A percentile compares a stretch with the other conserved stretches of the same genome.
phyloP scores from a whole-genome alignment of 2,113 vertebrate species.

The Chionodraco myersi region DNA sequence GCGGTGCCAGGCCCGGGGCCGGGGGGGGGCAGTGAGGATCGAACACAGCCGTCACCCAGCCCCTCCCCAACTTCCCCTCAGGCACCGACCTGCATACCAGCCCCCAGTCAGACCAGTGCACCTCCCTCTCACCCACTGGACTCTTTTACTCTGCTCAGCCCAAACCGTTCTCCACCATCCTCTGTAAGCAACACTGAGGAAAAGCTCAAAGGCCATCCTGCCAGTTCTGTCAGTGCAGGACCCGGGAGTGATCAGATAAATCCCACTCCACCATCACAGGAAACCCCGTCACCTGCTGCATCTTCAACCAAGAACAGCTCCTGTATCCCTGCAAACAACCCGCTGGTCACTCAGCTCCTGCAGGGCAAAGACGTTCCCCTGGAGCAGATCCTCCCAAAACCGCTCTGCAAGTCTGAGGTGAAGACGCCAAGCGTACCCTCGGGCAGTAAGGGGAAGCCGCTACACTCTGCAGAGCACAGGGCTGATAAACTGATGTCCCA shows the following conservation, averaged over 20 bases:
- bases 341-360: constrained; percentile 93
- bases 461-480: constrained; percentile 65
- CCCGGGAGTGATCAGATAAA: constrained; percentile 10
- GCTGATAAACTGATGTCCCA: constrained; percentile 76
- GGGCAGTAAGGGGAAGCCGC: constrained; percentile 59
- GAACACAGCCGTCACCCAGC: constrained; percentile 63
- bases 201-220: constrained; percentile 18
- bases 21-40: constrained; percentile 82
- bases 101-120: constrained; percentile 57
- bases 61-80: constrained; percentile 60
- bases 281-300: constrained; percentile 50
- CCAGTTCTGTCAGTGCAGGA: neutral
- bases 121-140: constrained; percentile 51
- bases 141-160: constrained; percentile 36
- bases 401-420: constrained; percentile 86
- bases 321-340: constrained; percentile 94
- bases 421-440: constrained; percentile 64
- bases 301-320: constrained; percentile 79
- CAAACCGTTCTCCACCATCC: constrained; percentile 32
- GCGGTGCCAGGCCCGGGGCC: constrained; percentile 87
- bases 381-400: constrained; percentile 93
- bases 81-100: constrained; percentile 32
- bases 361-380: constrained; percentile 94
- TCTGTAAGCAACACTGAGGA: constrained; percentile 32
- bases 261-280: constrained; percentile 29